Evolutionary conservation across 2,888 invertebrate genomes (phyloP), one percentile per base, ranked within the genome.

Genomic region (Galerucella nymphaeae): DNA sequence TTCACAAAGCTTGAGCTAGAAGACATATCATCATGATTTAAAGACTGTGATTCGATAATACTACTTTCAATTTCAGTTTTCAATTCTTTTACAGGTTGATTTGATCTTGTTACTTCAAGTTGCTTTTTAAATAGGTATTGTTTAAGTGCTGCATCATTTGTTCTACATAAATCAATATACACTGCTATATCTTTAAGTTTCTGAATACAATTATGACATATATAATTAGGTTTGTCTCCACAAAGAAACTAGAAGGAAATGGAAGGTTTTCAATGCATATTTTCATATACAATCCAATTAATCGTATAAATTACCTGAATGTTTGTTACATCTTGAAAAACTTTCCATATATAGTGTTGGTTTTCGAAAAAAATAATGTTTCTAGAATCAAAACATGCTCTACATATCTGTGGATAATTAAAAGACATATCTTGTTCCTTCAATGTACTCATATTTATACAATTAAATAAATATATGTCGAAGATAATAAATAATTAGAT

Each of bases 291-390:
- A 48, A 5, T 48, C n/a, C n/a, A 14, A n/a, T 48, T 8, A 48
- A 48, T 14, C 4, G 5, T 8, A n/a, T 48, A 48, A 14, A 38
- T 59, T 61, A 61, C 61, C 61, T 61, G 41, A 61, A 61, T 41
- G 41, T 61, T 61, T 38, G 61, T 61, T 61, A 61, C 18, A 14
- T 61, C 41, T 41, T 61, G 16, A 61, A 61, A 61, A 61, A 41
- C 18, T 16, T 41, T 61, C 61, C 61, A 61, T 61, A 61, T 61
- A 61, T 61, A 61, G 41, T 61, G 61, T n/a, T 61, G 61, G 9
- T 42, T 16, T 41, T 61, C 61, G 11, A 61, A 61, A 10, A 61
- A 61, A 14, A 61, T 41, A n/a, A 61, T 11, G 16, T 61, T 41
- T 61, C 61, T 61, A 11, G 61, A 13, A 38, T 18, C 61, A 61